Conservation (phyloP, 53 echinoderm and acorn worm genomes). For the Echinarachnius parma region DNA sequence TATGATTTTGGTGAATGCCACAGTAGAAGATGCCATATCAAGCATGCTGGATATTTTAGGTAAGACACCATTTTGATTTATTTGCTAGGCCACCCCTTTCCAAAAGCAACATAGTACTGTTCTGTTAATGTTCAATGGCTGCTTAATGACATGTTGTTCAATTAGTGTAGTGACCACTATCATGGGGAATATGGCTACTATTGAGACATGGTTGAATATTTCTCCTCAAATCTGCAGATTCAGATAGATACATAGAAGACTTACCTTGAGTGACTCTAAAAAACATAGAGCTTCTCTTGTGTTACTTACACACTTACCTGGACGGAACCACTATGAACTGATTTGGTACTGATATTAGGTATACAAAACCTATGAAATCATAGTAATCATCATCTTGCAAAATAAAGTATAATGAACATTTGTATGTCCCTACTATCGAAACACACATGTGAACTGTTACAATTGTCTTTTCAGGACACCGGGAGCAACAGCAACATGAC, state of each 20-base stretch:
- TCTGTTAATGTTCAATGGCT: constrained; percentile 1
- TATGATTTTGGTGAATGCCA: constrained; percentile 7
- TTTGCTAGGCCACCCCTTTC: constrained; percentile 5
- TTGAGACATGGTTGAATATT: no score
- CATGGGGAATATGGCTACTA: no score
- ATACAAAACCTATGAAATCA: constrained; percentile 9
- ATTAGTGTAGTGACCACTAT: no score
- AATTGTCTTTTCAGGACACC: constrained; percentile 9
- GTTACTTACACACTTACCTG: constrained; percentile 10
- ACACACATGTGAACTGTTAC: constrained; percentile 9
- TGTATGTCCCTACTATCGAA: constrained; percentile 5
- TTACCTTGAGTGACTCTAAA: constrained; percentile 14
- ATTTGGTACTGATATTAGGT: constrained; percentile 9
- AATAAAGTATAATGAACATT: constrained; percentile 9
- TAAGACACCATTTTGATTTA: constrained; percentile 14
- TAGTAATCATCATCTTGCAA: constrained; percentile 6
- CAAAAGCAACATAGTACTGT: constrained; percentile 7
- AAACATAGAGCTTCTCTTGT: constrained; percentile 14
- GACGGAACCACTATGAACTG: constrained; percentile 12
- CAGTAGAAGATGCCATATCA: constrained; percentile 12
- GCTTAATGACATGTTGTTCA: constrained; percentile 1
- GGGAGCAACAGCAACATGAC: constrained; percentile 3
- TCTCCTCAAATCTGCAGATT: no score
- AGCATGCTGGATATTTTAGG: constrained; percentile 9
- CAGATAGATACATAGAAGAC: no score